Percentiles rank a stretch among this genome's conserved stretches.
These are phyloP conservation scores for Pilophorus perplexus DNA, from an alignment of 2,888 invertebrate species.

Conservation along the genomic window DNA sequence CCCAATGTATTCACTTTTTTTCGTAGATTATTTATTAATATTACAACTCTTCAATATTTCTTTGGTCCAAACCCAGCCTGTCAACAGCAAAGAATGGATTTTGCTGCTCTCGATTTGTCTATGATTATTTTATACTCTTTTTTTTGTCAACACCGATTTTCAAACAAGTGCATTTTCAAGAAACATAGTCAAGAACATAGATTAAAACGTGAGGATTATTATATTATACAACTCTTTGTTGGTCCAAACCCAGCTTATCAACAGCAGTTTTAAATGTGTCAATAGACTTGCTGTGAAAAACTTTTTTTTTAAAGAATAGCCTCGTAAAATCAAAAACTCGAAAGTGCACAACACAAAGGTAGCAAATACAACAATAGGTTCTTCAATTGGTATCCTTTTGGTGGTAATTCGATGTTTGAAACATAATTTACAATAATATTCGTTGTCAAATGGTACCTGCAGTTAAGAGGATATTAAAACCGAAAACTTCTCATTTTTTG, in stretches of 20 bases:
- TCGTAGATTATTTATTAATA: slow-evolving; percentile 1
- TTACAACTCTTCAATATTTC: slow-evolving; percentile 28
- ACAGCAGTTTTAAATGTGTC: slow-evolving; percentile 7
- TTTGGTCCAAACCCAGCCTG: slow-evolving; percentile 42
- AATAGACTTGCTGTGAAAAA: background rate
- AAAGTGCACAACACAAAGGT: too few species aligned
- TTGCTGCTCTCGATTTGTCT: slow-evolving; percentile 27
- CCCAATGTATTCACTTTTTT: slow-evolving; percentile 11
- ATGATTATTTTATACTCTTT: slow-evolving; percentile 13
- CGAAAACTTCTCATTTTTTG: too few species aligned
- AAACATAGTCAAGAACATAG: slow-evolving; percentile 17
- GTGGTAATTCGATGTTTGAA: too few species aligned
- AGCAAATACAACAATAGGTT: too few species aligned
- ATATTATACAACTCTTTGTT: slow-evolving; percentile 35
- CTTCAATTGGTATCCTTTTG: too few species aligned
- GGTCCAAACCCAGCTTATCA: slow-evolving; percentile 36
- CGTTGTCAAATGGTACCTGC: too few species aligned
- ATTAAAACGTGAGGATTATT: slow-evolving; percentile 32
- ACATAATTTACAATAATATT: too few species aligned
- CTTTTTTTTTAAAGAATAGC: too few species aligned
- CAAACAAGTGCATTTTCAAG: slow-evolving; percentile 26
- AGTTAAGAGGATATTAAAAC: too few species aligned
- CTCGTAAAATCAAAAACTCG: background rate
- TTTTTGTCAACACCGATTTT: slow-evolving; percentile 32
- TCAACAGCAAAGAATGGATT: slow-evolving; percentile 35